Evolutionary conservation across 1,140 invertebrate species (phyloP).

Genomic region (Zaprionus kolodkinae): DNA sequence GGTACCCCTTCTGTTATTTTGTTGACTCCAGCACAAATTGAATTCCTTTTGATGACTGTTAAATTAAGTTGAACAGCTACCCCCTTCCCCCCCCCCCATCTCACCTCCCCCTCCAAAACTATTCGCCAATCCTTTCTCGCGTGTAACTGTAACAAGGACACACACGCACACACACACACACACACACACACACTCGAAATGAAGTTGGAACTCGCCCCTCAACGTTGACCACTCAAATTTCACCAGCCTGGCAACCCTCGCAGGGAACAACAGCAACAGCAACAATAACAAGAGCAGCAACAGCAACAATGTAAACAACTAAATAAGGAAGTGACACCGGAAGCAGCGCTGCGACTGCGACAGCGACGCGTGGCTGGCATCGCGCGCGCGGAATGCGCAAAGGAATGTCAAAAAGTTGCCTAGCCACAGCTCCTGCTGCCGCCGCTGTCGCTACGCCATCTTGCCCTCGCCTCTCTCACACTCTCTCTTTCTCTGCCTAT

Average conservation of each 20-base stretch:
- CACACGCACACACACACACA: not conserved
- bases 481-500: not conserved
- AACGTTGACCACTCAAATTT: slow-evolving; percentile 37
- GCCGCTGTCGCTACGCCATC: not conserved
- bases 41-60: slow-evolving; percentile 74
- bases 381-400: slow-evolving; percentile 64
- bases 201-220: not conserved
- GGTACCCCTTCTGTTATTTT: too few relatives aligned
- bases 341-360: slow-evolving; percentile 49
- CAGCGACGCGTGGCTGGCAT: slow-evolving; percentile 49
- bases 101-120: not conserved
- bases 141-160: slow-evolving; percentile 57
- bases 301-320: slow-evolving; percentile 69
- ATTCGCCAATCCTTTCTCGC: not conserved
- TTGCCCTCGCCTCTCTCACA: not conserved
- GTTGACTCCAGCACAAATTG: slow-evolving; percentile 56
- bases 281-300: slow-evolving; percentile 15
- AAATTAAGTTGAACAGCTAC: slow-evolving; percentile 65
- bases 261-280: slow-evolving; percentile 15
- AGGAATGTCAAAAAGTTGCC: slow-evolving; percentile 57
- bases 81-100: not conserved
- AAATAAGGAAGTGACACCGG: slow-evolving; percentile 82
- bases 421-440: slow-evolving; percentile 7
- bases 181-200: slow-evolving; percentile 16
- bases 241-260: slow-evolving; percentile 26